Evolutionary conservation across 2,113 vertebrate genomes (phyloP).

Genomic region (Indicator indicator): DNA sequence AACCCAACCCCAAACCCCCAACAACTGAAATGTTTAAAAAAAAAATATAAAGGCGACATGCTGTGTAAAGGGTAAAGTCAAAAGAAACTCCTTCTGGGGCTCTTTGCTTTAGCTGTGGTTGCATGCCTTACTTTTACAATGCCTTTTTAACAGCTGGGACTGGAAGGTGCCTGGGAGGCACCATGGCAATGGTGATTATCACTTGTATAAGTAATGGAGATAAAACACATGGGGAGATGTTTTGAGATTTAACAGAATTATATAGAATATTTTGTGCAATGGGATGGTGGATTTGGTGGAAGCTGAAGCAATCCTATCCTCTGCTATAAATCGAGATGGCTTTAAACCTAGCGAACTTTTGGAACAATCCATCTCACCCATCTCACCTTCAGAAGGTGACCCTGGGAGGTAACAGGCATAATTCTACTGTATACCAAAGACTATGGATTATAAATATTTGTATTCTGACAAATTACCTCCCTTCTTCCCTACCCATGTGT

Average conservation of each 20-base stretch:
- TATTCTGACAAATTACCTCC: not conserved
- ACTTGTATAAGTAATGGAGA: not conserved
- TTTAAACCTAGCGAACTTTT: not conserved
- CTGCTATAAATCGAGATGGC: not conserved
- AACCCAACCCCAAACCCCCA: no score
- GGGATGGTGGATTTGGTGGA: not conserved
- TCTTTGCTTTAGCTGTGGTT: not conserved
- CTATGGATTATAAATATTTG: not conserved
- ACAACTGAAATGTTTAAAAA: not conserved
- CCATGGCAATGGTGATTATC: not conserved
- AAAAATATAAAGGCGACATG: not conserved
- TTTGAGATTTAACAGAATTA: not conserved
- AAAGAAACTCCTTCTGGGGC: not conserved
- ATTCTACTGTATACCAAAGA: not conserved
- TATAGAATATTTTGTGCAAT: not conserved
- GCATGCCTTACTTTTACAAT: not conserved
- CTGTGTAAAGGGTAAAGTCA: not conserved
- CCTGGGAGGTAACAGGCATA: not conserved
- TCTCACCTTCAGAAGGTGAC: not conserved
- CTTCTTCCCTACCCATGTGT: not conserved
- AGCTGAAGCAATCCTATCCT: not conserved
- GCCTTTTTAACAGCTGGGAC: not conserved
- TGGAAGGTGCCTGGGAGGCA: not conserved
- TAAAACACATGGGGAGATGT: not conserved
- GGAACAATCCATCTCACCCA: not conserved